These are phyloP conservation scores for Euthynnus affinis DNA, from an alignment of 2,797 vertebrate genomes.

Conservation along the genomic window DNA sequence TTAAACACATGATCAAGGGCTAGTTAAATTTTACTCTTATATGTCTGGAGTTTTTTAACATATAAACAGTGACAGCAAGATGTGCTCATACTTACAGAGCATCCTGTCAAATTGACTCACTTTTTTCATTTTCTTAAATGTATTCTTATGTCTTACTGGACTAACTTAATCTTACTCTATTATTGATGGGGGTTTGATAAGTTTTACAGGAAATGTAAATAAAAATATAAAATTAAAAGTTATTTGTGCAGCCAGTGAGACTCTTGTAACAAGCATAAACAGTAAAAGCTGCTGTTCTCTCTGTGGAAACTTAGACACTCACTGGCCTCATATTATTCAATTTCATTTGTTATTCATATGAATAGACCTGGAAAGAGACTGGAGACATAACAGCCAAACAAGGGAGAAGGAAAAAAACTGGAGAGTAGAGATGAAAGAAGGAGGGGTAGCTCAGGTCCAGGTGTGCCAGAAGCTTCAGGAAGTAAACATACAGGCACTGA, in stretches of 20 bases:
- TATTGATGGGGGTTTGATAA: not conserved
- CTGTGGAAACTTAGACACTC: conserved; percentile 32
- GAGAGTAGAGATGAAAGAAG: conserved; percentile 66
- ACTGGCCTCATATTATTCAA: conserved; percentile 49
- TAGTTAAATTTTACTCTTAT: conserved; percentile 1
- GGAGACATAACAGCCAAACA: conserved; percentile 64
- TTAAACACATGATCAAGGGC: conserved; percentile 1
- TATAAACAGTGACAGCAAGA: not conserved
- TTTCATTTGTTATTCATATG: conserved; percentile 68
- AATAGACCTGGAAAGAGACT: conserved; percentile 53
- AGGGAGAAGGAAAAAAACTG: conserved; percentile 28
- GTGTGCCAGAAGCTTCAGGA: conserved; percentile 81
- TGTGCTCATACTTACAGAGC: not conserved
- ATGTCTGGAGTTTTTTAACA: conserved; percentile 17
- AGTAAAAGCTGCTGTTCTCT: conserved; percentile 33
- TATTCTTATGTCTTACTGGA: not conserved
- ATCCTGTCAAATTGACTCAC: conserved; percentile 7
- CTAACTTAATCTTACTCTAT: not conserved
- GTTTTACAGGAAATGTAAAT: conserved; percentile 1
- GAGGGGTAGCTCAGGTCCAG: conserved; percentile 76
- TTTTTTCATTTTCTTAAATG: conserved; percentile 1
- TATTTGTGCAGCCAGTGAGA: not conserved
- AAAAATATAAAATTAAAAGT: conserved; percentile 20
- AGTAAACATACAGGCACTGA: conserved; percentile 77
- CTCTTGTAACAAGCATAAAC: not conserved